Base-by-base conservation (phyloP, 2,888 invertebrate genomes). In the Barypeithes pellucidus region DNA sequence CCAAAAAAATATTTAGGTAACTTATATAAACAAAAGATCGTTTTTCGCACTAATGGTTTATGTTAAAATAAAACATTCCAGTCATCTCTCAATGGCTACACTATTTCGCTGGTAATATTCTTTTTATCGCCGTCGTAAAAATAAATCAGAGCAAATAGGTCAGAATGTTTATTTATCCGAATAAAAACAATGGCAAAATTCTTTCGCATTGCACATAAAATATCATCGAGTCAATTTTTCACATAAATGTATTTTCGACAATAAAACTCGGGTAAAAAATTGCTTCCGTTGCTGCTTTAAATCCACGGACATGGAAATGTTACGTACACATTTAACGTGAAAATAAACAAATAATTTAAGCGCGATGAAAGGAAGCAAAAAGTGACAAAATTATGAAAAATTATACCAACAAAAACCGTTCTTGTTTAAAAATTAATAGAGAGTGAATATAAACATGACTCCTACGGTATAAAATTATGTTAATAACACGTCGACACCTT, bases 401-500 rank as follows among this genome's bases (percentile, higher is more conserved):
- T 57, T 52, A 57, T 41, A 22, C 29, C 18, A 8, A 57, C 57
- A 67, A 57, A 14, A 41, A 36, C 22, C 22, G 43, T 41, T 41
- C 54, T 67, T 67, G 67, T 67, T 67, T 67, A 67, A 22, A 16
- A 39, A 67, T 67, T 67, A 67, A 67, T 39, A 22, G 57, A 45
- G 41, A 33, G 54, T 29, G 41, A 67, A 67, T 50, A 43, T 67
- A 67, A 67, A 67, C 41, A 67, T 24, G n/a, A 67, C 18, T 60
- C 59, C 59, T 68, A 47, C 52, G n/a, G 52, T 52, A 52, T 68
- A 45, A 68, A 68, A 45, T 43, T 68, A 68, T 68, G 68, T 68
- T 61, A 68, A 68, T 68, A 36, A n/a, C 61, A 61, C 41, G 68
- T 68, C 68, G 47, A 61, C 68, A 68, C 68, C 68, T 61, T 67